Conservation (phyloP, 2,888 invertebrate species). For the Caenorhabditis panamensis region DNA sequence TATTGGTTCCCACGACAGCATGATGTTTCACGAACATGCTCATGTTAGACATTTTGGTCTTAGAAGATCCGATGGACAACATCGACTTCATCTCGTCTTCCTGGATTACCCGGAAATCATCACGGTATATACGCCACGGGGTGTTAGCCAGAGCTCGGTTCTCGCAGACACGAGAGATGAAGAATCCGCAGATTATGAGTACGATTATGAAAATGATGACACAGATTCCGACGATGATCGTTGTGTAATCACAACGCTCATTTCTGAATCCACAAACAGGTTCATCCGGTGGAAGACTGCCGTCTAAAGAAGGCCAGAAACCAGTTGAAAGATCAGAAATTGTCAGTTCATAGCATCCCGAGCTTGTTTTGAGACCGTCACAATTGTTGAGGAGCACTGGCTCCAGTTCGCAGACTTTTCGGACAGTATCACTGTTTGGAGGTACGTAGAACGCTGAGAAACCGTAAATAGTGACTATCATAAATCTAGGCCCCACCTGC, state of each 20-base stretch:
- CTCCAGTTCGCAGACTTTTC: slow-evolving; percentile 78
- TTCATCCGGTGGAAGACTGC: slow-evolving; percentile 73
- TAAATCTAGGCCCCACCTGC: slow-evolving; percentile 59
- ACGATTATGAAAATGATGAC: slow-evolving; percentile 57
- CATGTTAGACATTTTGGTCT: slow-evolving; percentile 80
- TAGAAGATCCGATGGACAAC: slow-evolving; percentile 78
- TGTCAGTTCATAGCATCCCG: slow-evolving; percentile 76
- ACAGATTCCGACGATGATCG: slow-evolving; percentile 63
- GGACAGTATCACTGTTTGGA: slow-evolving; percentile 78
- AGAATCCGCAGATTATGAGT: slow-evolving; percentile 62
- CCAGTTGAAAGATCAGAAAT: slow-evolving; percentile 76
- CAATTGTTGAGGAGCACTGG: slow-evolving; percentile 74
- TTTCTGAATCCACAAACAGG: slow-evolving; percentile 78
- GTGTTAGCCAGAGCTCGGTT: slow-evolving; percentile 76
- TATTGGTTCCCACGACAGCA: slow-evolving; percentile 71
- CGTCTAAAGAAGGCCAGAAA: slow-evolving; percentile 79
- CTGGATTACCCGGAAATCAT: slow-evolving; percentile 78
- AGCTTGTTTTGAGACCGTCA: slow-evolving; percentile 75
- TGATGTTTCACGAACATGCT: slow-evolving; percentile 79
- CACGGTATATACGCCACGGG: slow-evolving; percentile 78
- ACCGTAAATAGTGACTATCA: too few relatives aligned
- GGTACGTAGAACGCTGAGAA: slow-evolving; percentile 76
- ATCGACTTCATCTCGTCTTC: slow-evolving; percentile 80
- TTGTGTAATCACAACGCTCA: slow-evolving; percentile 74
- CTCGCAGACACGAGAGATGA: slow-evolving; percentile 73